Evolutionary conservation across 30 jellyfish, hydroid and myxozoan genomes (phyloP).

Genomic region (Aurelia aurita): DNA sequence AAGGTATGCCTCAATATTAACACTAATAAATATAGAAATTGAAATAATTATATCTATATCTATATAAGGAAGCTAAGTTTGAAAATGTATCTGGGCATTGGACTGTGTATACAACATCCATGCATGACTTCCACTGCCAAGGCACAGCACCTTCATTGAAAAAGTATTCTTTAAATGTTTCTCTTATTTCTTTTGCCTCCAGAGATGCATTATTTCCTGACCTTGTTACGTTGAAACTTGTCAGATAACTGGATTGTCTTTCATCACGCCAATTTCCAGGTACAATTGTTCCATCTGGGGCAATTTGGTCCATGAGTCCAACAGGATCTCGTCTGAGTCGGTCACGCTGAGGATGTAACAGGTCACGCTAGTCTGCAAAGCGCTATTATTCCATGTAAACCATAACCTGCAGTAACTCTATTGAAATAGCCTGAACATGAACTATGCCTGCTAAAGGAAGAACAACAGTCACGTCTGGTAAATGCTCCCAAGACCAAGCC

Average conservation of each 20-base stretch:
- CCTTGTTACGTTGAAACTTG: neutral
- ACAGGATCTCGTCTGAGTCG: conserved; percentile 22
- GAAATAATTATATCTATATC: neutral
- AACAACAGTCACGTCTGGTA: too few relatives aligned
- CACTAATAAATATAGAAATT: neutral
- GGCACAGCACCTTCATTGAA: conserved; percentile 48
- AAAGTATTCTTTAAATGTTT: conserved; percentile 27
- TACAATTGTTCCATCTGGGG: conserved; percentile 5
- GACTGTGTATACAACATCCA: conserved; percentile 14
- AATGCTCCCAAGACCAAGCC: too few relatives aligned
- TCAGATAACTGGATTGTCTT: neutral
- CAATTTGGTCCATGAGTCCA: conserved; percentile 18
- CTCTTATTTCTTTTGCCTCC: conserved; percentile 20
- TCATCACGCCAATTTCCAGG: neutral
- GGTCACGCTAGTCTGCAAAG: too few relatives aligned
- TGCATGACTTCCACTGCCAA: conserved; percentile 33
- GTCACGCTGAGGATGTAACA: too few relatives aligned
- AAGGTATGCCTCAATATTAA: neutral
- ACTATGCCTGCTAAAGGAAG: too few relatives aligned
- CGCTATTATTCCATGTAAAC: too few relatives aligned
- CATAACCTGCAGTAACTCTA: too few relatives aligned
- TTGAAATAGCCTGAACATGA: too few relatives aligned
- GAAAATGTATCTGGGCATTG: neutral
- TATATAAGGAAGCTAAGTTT: neutral
- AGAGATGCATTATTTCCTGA: conserved; percentile 10